phyloP scores from a whole-genome alignment of 2,113 vertebrate genomes.

The Tauraco erythrolophus region DNA sequence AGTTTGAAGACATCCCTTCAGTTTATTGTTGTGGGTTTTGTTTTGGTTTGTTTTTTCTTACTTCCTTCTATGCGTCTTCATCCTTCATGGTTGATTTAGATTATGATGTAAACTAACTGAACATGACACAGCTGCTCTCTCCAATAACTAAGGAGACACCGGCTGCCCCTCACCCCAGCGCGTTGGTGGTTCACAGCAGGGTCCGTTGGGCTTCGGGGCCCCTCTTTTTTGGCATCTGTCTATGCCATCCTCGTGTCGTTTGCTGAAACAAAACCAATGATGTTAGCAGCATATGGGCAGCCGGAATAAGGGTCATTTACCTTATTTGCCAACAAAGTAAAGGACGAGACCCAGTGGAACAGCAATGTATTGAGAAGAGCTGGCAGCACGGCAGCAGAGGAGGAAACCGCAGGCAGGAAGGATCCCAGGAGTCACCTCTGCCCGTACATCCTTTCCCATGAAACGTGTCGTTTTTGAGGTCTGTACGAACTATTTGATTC shows the following conservation, averaged over 20 bases:
- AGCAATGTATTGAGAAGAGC: neutral
- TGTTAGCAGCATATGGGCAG: slow-evolving; percentile 59
- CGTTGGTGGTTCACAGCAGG: slow-evolving; percentile 54
- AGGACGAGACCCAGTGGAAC: slow-evolving; percentile 45
- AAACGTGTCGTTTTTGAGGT: neutral
- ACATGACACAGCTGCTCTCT: slow-evolving; percentile 71
- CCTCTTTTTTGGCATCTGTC: slow-evolving; percentile 58
- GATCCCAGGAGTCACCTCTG: slow-evolving; percentile 36
- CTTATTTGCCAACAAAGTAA: slow-evolving; percentile 61
- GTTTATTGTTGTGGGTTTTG: neutral
- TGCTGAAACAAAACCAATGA: slow-evolving; percentile 57
- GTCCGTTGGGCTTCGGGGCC: slow-evolving; percentile 28
- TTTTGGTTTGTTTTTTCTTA: neutral
- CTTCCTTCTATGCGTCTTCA: slow-evolving; percentile 50
- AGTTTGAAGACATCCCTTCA: slow-evolving; percentile 3
- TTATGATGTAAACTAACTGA: slow-evolving; percentile 70
- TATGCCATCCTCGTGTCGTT: slow-evolving; percentile 8
- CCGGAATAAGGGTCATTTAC: slow-evolving; percentile 43
- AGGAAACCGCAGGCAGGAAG: neutral
- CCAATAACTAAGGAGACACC: slow-evolving; percentile 55
- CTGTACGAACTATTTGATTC: neutral
- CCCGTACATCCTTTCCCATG: neutral
- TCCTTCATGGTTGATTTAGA: slow-evolving; percentile 73
- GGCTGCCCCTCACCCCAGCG: slow-evolving; percentile 46
- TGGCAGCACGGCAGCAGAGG: neutral